These are phyloP conservation scores for Cyclopterus lumpus DNA, from an alignment of 2,797 vertebrate species.

Conservation along the genomic window DNA sequence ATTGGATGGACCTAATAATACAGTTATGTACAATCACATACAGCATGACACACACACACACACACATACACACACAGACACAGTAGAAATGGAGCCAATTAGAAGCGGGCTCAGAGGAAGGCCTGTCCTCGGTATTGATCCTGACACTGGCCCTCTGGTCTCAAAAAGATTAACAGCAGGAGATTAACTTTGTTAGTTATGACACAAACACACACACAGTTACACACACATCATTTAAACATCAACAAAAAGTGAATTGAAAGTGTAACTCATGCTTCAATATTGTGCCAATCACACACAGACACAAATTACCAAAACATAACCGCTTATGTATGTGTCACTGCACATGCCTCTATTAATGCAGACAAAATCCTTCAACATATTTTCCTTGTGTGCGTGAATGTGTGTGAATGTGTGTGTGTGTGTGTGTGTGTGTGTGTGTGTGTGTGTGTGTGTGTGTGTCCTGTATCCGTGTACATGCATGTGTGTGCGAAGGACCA, in stretches of 20 bases:
- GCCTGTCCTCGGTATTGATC: conserved; percentile 81
- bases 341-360: conserved; percentile 39
- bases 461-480: too few species aligned
- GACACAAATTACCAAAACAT: conserved; percentile 41
- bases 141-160: conserved; percentile 76
- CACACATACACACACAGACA: conserved; percentile 23
- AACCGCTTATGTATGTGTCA: conserved; percentile 49
- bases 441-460: not conserved
- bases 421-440: conserved; percentile 4
- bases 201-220: conserved; percentile 49
- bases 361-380: conserved; percentile 40
- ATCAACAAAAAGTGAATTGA: conserved; percentile 40
- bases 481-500: not conserved
- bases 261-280: conserved; percentile 52
- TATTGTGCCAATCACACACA: conserved; percentile 18
- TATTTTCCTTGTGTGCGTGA: conserved; percentile 4
- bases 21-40: conserved; percentile 48
- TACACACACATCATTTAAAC: conserved; percentile 41
- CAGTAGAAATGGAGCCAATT: conserved; percentile 74
- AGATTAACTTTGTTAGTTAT: conserved; percentile 77
- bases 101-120: conserved; percentile 73
- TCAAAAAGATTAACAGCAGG: conserved; percentile 75
- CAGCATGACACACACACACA: conserved; percentile 30
- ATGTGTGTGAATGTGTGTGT: conserved; percentile 11
- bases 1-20: conserved; percentile 44